Evolutionary conservation across 2,797 vertebrate species (phyloP).

Genomic region (Parotocinclus haroldoi): DNA sequence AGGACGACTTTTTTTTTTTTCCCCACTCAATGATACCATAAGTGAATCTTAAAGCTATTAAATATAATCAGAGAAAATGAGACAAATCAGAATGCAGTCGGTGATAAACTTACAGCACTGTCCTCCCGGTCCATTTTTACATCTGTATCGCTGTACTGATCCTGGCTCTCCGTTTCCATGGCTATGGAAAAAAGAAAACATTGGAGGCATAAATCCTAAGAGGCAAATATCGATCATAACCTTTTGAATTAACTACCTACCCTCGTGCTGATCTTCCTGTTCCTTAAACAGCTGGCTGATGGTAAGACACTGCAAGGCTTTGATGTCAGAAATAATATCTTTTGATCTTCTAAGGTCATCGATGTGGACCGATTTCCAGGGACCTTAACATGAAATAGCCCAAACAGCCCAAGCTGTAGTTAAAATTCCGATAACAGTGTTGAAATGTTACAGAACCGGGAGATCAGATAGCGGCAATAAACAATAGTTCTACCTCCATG

Average conservation of each 20-base stretch:
- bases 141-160: slow-evolving; percentile 55
- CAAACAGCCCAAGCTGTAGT: no score
- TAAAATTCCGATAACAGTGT: no score
- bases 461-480: background rate
- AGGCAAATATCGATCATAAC: background rate
- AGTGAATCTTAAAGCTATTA: no score
- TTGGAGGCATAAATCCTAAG: no score
- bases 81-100: background rate
- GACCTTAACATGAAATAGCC: slow-evolving; percentile 64
- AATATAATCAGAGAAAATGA: no score
- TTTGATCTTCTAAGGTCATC: slow-evolving; percentile 86
- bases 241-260: slow-evolving; percentile 53
- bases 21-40: no score
- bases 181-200: slow-evolving; percentile 58
- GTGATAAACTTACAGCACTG: slow-evolving; percentile 55
- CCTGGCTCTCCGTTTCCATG: slow-evolving; percentile 61
- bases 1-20: no score
- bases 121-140: slow-evolving; percentile 45
- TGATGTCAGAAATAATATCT: slow-evolving; percentile 83
- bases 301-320: slow-evolving; percentile 77
- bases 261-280: slow-evolving; percentile 43
- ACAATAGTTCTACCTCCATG: slow-evolving; percentile 79
- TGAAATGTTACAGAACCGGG: no score
- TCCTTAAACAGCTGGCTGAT: slow-evolving; percentile 86
- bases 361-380: slow-evolving; percentile 90